Evolutionary conservation across 2,888 invertebrate genomes (phyloP).

Genomic region (Epinotia demarniana): DNA sequence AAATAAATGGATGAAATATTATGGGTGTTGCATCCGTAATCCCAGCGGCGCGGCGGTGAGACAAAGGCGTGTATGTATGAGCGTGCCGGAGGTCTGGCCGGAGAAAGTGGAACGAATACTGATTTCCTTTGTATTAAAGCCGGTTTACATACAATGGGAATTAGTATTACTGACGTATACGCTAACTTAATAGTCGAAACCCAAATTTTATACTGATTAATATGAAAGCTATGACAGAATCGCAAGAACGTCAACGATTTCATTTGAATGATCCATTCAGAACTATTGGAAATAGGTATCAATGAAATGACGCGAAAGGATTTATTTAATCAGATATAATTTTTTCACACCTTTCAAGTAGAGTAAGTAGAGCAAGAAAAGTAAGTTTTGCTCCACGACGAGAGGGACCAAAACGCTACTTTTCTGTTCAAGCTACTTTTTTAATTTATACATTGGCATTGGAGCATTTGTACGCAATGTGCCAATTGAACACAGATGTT

Average conservation of each 20-base stretch:
- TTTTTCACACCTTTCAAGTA: no score
- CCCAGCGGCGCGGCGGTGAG: conserved; percentile 48
- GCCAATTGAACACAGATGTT: no score
- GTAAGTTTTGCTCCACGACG: no score
- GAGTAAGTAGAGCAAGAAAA: no score
- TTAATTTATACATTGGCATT: no score
- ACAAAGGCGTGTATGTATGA: conserved; percentile 65
- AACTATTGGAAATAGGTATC: background rate
- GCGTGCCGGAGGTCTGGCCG: conserved; percentile 49
- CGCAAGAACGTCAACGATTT: conserved; percentile 15
- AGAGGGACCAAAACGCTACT: no score
- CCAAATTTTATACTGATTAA: conserved; percentile 15
- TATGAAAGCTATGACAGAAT: conserved; percentile 29
- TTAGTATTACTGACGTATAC: conserved; percentile 53
- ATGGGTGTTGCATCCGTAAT: conserved; percentile 44
- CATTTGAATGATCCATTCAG: conserved; percentile 23
- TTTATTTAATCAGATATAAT: background rate
- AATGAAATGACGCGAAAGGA: conserved; percentile 4
- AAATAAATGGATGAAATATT: conserved; percentile 36
- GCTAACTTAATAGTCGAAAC: conserved; percentile 44
- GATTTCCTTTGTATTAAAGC: conserved; percentile 66
- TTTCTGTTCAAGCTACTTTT: no score
- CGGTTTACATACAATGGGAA: conserved; percentile 51
- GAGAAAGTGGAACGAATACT: conserved; percentile 73
- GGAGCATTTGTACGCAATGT: no score